phyloP scores from a whole-genome alignment of 2,888 invertebrate genomes.

The Ypsolopha sequella region DNA sequence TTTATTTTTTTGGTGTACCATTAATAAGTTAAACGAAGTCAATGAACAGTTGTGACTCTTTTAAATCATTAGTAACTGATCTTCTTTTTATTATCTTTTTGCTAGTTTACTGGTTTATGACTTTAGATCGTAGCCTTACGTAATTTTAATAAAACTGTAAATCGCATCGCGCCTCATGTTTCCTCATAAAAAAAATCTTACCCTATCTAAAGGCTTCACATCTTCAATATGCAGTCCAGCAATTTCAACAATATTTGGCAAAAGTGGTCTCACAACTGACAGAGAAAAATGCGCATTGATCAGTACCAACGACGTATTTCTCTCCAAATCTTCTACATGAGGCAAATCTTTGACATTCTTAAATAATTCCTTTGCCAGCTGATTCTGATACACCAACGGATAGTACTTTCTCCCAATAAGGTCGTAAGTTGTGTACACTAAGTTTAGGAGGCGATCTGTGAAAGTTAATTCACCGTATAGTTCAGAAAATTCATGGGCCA shows the following conservation, averaged over 20 bases:
- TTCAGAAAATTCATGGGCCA: conserved; percentile 47
- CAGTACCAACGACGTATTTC: conserved; percentile 49
- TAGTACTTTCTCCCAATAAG: conserved; percentile 6
- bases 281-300: conserved; percentile 58
- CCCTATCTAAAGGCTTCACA: conserved; percentile 27
- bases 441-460: conserved; percentile 8
- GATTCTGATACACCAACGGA: conserved; percentile 30
- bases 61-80: no score
- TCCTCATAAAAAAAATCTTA: not conserved
- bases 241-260: conserved; percentile 55
- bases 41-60: no score
- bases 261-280: conserved; percentile 44
- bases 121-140: no score
- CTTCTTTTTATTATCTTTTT: no score
- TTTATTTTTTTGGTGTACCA: no score
- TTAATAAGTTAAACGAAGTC: no score
- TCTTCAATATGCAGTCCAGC: conserved; percentile 67
- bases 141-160: no score
- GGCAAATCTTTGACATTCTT: conserved; percentile 30
- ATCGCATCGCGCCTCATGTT: no score
- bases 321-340: conserved; percentile 43
- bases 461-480: conserved; percentile 53
- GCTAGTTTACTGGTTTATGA: no score
- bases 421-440: conserved; percentile 3
- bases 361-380: conserved; percentile 26